Evolutionary conservation across 2,797 vertebrate genomes (phyloP).

Genomic region (Miichthys miiuy): DNA sequence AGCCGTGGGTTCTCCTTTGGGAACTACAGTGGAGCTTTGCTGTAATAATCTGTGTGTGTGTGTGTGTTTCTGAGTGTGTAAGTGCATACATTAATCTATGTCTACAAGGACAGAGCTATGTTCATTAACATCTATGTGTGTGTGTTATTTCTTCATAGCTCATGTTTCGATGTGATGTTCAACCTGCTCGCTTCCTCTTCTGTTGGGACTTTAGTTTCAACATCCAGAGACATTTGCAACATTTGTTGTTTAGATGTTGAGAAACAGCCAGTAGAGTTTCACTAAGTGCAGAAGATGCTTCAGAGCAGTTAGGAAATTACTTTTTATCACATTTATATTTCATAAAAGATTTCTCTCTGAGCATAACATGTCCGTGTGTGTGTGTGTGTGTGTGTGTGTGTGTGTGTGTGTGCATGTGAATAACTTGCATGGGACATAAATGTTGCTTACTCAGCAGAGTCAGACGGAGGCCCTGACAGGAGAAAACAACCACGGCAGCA

Average conservation of each 20-base stretch:
- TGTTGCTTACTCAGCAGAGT: constrained; percentile 66
- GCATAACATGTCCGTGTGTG: background rate
- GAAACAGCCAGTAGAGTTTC: constrained; percentile 12
- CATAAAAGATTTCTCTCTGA: background rate
- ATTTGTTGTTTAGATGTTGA: background rate
- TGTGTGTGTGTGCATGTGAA: constrained; percentile 14
- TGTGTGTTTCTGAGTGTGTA: background rate
- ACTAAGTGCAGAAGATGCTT: background rate
- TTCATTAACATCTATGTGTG: background rate
- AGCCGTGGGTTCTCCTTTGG: constrained; percentile 59
- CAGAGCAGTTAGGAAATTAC: background rate
- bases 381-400: background rate
- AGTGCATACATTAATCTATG: constrained; percentile 1
- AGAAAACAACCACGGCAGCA: constrained; percentile 56
- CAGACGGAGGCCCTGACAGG: constrained; percentile 41
- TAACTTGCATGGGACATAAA: constrained; percentile 50
- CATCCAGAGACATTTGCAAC: constrained; percentile 9
- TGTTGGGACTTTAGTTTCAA: constrained; percentile 8
- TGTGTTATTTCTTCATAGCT: background rate
- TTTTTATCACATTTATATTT: constrained; percentile 11
- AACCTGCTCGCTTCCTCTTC: background rate
- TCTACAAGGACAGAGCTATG: background rate
- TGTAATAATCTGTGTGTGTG: constrained; percentile 40
- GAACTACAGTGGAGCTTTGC: constrained; percentile 58
- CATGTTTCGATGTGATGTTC: background rate